Evolutionary conservation across 2,113 vertebrate species (phyloP).

Genomic region (Telmatochromis sp.): DNA sequence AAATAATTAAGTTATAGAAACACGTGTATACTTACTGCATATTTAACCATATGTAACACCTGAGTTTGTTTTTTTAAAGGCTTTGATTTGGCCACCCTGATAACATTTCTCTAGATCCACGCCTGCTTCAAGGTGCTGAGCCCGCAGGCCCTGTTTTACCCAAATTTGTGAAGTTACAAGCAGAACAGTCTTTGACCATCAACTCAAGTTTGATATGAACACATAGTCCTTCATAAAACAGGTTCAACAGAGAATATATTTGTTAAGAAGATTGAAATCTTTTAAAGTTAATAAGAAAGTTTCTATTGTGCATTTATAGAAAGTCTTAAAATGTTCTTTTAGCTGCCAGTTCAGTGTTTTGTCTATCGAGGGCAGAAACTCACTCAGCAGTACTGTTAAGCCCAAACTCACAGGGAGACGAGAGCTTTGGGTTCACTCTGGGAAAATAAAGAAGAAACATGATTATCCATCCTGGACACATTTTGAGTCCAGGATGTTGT

Average conservation of each 20-base stretch:
- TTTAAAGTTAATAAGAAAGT: background rate
- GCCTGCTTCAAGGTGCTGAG: fast-evolving
- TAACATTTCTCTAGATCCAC: background rate
- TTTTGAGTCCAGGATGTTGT: background rate
- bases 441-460: background rate
- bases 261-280: background rate
- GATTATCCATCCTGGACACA: background rate
- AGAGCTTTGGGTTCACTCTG: background rate
- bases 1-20: background rate
- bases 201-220: background rate
- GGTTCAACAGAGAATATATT: background rate
- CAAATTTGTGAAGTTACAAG: background rate
- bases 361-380: background rate
- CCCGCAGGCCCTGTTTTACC: background rate
- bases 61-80: background rate
- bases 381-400: background rate
- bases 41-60: background rate
- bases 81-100: background rate
- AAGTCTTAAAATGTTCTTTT: background rate
- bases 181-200: background rate
- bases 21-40: background rate
- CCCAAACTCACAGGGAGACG: background rate
- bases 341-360: background rate
- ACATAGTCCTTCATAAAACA: background rate
- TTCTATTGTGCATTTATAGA: background rate